Percentiles rank a stretch among this genome's conserved stretches.
Evolutionary conservation across 2,113 vertebrate genomes (phyloP).

Genomic region (Lepisosteus osseus): DNA sequence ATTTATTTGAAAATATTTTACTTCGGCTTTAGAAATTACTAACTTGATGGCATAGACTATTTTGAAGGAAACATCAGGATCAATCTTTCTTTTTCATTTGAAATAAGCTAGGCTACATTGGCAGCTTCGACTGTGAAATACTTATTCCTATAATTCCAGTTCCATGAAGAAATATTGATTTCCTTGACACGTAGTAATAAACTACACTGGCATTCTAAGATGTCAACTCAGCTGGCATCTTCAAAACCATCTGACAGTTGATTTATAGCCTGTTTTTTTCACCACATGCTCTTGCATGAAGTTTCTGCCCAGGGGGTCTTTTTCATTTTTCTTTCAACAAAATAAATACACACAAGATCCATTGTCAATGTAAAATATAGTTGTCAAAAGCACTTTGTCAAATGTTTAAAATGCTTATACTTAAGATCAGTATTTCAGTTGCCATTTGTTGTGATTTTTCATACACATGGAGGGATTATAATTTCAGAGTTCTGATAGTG

Average conservation of each 20-base stretch:
- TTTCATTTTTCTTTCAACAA: conserved; percentile 18
- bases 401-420: conserved; percentile 28
- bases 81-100: too few species aligned
- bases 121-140: too few species aligned
- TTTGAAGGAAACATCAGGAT: too few species aligned
- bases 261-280: conserved; percentile 18
- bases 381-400: conserved; percentile 37
- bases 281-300: conserved; percentile 21
- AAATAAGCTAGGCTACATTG: too few species aligned
- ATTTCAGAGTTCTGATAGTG: too few species aligned
- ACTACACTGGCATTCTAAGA: conserved; percentile 10
- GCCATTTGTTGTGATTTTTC: too few species aligned
- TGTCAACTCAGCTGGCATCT: conserved; percentile 28
- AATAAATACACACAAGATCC: conserved; percentile 22
- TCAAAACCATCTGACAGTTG: conserved; percentile 26
- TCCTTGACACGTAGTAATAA: conserved; percentile 8
- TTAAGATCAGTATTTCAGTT: conserved; percentile 36
- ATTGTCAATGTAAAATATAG: conserved; percentile 38
- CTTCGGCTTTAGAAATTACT: too few species aligned
- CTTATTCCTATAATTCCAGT: background rate
- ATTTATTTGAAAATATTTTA: too few species aligned
- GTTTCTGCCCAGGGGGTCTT: conserved; percentile 17
- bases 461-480: too few species aligned
- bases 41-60: too few species aligned
- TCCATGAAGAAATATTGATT: conserved; percentile 1